Percentiles rank a stretch among this genome's conserved stretches.
Conservation (phyloP, 2,113 vertebrate species). For the Cyprinus carpio region DNA sequence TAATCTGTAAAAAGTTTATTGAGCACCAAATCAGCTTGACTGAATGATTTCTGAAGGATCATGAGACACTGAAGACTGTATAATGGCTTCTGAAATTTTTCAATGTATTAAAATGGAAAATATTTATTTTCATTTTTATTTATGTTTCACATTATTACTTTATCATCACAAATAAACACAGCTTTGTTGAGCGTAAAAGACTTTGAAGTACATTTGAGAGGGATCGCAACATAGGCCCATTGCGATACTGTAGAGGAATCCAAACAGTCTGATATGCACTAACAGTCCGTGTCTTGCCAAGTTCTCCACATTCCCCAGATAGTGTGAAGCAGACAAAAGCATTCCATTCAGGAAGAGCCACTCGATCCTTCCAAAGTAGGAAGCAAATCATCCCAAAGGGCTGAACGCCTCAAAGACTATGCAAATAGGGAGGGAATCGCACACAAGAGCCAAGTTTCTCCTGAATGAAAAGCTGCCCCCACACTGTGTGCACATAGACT, state of each 20-base stretch:
- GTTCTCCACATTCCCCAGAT: slow-evolving; percentile 57
- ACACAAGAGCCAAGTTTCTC: slow-evolving; percentile 33
- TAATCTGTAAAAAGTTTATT: too few species aligned
- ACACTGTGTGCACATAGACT: slow-evolving; percentile 15
- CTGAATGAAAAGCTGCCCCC: slow-evolving; percentile 41
- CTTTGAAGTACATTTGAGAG: neutral
- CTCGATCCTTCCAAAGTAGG: slow-evolving; percentile 56
- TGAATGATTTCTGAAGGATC: neutral
- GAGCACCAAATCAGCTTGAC: neutral
- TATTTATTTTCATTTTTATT: neutral
- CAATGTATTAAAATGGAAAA: neutral
- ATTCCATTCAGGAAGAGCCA: slow-evolving; percentile 54
- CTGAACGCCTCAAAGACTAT: slow-evolving; percentile 39
- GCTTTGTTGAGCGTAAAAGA: neutral
- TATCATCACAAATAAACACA: neutral
- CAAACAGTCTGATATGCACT: slow-evolving; percentile 36
- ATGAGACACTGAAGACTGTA: neutral
- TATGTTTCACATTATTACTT: neutral
- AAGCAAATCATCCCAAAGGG: slow-evolving; percentile 47
- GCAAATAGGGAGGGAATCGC: slow-evolving; percentile 47
- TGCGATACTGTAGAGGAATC: slow-evolving; percentile 38
- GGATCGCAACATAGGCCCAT: neutral
- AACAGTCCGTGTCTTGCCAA: slow-evolving; percentile 46
- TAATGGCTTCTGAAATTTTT: neutral
- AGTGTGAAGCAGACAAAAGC: slow-evolving; percentile 56